Evolutionary conservation across 2,113 vertebrate genomes (phyloP), one percentile per base, ranked within the genome.

Genomic region (Falcunculus frontatus): DNA sequence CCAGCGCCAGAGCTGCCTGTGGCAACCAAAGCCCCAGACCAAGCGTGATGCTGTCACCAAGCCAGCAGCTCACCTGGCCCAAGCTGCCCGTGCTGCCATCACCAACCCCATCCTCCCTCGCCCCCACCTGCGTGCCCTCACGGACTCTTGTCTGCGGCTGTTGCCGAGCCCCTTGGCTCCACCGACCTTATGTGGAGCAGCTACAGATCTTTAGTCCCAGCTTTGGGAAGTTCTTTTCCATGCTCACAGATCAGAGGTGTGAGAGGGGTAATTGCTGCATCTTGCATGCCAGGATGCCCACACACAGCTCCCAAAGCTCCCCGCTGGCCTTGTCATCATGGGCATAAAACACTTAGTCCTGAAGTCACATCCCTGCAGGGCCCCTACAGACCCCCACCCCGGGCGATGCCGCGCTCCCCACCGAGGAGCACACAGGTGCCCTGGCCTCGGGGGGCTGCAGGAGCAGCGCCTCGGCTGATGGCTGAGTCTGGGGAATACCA

Each of bases 261-360:
- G 23, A 1, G 9, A 49, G 49, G 33, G 27, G 5, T 4, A 5
- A 32, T 7, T 19, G 39, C 39, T 2, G 1, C 12, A 2, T 25
- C 55, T 29, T 6, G 6, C 1, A 1, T 19, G 68, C 35, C 60
- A 33, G 37, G 59, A 41, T 50, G 73, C 23, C 84, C 14, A 2
- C 1, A 2, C 41, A 11, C 26, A 78, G 35, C 30, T 53, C 55
- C 30, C 4, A 47, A 21, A 8, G 0, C 68, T 80, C 64, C 82
- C 70, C 0, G 4, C 26, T 8, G 3, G 55, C 59, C 50, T 41
- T 13, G 1, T 11, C 67, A 15, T 4, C 27, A 0, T 0, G 6
- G 14, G 14, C 35, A 35, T 2, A 27, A 72, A 83, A 7, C 21
- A 7, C 9, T 76, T 41, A 17, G 13, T 39, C 49, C 33, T 6